Base-by-base conservation (phyloP, 2,113 vertebrate genomes). In the Chaenocephalus aceratus region DNA sequence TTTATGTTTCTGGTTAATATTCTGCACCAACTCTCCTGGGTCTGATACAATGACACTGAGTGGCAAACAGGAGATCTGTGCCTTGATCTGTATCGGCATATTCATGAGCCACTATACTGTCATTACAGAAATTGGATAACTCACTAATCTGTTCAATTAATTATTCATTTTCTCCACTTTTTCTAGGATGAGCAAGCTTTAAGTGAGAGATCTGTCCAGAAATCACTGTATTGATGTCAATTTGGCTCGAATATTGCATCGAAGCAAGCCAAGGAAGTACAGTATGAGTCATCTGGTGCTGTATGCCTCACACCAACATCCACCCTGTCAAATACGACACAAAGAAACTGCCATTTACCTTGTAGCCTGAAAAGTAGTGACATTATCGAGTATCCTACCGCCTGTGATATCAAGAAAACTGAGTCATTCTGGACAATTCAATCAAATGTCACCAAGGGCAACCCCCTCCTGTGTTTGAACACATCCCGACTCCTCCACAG, bases 391-490 rank as follows among this genome's bases (percentile, higher is more conserved):
- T 21, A 53, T 41, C 4, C 14, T 53, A 46, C 3, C 9, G 26
- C 1, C 18, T 51, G 34, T n/a, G 41, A 18, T 30, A 75, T 23
- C 44, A 48, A 12, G 26, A 53, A 36, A 30, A 51, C 57, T 15
- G 62, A 83, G 62, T 80, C 52, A 67, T 52, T 58, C n/a, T 57
- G n/a, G 16, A 59, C 23, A 49, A 67, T 69, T 70, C 46, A 60
- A 54, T 73, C 56, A 70, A 64, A 30, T 59, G 46, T 63, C 14
- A 75, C 44, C 45, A 11, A n/a, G 18, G 36, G 18, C n/a, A 59
- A 60, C 58, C 30, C 5, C 51, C 44, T 23, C 66, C 21, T 49
- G 63, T 21, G 48, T 64, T 46, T 44, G 52, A 73, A 62, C 63
- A 57, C 73, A 77, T 80, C 34, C 45, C 16, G 69, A 52, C n/a